phyloP scores from a whole-genome alignment of 2,888 invertebrate species.

The Esperia sulphurella region DNA sequence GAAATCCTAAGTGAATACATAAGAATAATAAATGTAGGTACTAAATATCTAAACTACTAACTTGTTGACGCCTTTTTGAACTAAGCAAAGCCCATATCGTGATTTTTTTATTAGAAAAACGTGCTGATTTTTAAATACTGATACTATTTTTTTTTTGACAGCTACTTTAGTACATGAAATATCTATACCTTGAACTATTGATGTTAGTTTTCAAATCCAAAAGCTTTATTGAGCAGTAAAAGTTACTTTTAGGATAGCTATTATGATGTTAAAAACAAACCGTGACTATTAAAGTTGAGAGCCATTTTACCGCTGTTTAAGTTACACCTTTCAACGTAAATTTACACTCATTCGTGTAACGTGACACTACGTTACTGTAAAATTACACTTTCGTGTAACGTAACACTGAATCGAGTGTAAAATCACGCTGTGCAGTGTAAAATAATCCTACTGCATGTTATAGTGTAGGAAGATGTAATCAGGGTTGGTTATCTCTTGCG shows the following conservation, averaged over 20 bases:
- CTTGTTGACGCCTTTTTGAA: constrained; percentile 30
- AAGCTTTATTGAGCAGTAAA: neutral
- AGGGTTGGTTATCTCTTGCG: constrained; percentile 75
- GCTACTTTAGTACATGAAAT: neutral
- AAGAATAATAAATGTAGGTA: constrained; percentile 16
- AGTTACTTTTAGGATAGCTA: too few species aligned
- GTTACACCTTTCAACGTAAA: neutral
- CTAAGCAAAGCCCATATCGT: constrained; percentile 25
- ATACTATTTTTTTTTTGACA: constrained; percentile 11
- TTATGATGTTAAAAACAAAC: neutral
- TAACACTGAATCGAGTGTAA: neutral
- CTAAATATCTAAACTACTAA: constrained; percentile 35
- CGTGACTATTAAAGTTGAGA: too few species aligned
- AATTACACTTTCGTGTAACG: neutral
- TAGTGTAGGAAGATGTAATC: constrained; percentile 78
- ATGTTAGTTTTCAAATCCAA: neutral
- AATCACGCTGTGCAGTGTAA: neutral
- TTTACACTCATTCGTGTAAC: neutral
- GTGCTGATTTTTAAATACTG: constrained; percentile 40
- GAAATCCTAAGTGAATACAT: constrained; percentile 4
- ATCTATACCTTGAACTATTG: neutral
- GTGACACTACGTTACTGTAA: neutral
- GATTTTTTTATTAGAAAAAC: constrained; percentile 24
- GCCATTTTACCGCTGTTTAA: neutral
- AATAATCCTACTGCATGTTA: constrained; percentile 57